phyloP scores from a whole-genome alignment of 1,140 invertebrate genomes.

The Ruditapes philippinarum region DNA sequence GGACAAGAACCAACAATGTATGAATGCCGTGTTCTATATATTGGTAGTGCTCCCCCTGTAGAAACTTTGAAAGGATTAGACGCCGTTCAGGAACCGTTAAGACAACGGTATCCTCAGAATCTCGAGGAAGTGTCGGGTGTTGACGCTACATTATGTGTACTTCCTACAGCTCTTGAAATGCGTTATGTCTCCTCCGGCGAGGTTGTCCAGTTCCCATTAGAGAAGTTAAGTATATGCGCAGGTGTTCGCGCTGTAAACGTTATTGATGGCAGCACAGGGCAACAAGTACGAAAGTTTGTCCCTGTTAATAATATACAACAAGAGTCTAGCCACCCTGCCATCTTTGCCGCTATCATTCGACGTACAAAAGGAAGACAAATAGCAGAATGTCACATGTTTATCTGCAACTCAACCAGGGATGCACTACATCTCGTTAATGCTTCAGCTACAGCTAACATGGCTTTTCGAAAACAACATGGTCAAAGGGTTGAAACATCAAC shows the following conservation, averaged over 20 bases:
- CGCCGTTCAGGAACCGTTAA: slow-evolving; percentile 39
- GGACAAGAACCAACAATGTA: slow-evolving; percentile 37
- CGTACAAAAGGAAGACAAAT: slow-evolving; percentile 52
- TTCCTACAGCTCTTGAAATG: slow-evolving; percentile 44
- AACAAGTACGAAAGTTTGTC: slow-evolving; percentile 20
- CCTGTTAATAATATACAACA: slow-evolving; percentile 15
- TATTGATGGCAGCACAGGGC: slow-evolving; percentile 23
- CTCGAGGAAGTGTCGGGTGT: slow-evolving; percentile 37
- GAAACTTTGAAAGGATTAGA: slow-evolving; percentile 57
- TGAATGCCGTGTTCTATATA: slow-evolving; percentile 43
- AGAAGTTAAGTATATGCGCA: slow-evolving; percentile 33
- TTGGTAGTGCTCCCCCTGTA: slow-evolving; percentile 44
- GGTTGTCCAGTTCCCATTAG: slow-evolving; percentile 31
- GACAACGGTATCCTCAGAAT: slow-evolving; percentile 21
- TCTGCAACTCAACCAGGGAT: slow-evolving; percentile 40
- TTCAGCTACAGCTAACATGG: slow-evolving; percentile 48
- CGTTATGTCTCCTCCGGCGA: slow-evolving; percentile 12
- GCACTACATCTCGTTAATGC: slow-evolving; percentile 52
- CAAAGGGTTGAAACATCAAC: neutral
- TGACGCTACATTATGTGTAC: slow-evolving; percentile 37
- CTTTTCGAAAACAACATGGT: neutral
- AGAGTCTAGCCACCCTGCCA: slow-evolving; percentile 18
- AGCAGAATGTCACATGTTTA: slow-evolving; percentile 55
- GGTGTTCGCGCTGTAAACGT: slow-evolving; percentile 29
- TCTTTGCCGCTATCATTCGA: slow-evolving; percentile 57